Base-by-base conservation (phyloP, 2,888 invertebrate species). In the Leptinotarsa juncta region DNA sequence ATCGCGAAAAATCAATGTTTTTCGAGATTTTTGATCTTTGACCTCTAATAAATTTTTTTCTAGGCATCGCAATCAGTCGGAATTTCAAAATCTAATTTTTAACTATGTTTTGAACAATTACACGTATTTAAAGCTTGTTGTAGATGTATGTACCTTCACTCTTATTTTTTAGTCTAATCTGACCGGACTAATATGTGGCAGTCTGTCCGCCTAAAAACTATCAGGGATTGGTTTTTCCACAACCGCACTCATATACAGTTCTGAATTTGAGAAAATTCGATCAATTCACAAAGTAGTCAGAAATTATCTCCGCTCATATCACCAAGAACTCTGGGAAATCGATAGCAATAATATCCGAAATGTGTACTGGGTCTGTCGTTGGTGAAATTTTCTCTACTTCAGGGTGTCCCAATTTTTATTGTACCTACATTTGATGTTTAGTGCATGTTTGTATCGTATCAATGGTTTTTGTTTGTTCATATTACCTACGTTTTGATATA, bases 351-450 rank as follows among this genome's bases (percentile, higher is more conserved):
- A 20, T n/a, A 15, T 51, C 16, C n/a, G 51, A n/a, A n/a, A n/a
- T 57, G 14, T n/a, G 20, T 20, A 20, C 14, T 57, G 55, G 18
- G 18, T 20, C 55, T 57, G 55, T 57, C 26, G 15, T 14, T 42
- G 42, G 3, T 42, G 42, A 42, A 42, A 42, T 23, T 32, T 62
- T 32, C 32, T 62, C n/a, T 4, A 62, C 4, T 62, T 62, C 62
- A 32, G 26, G 62, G 32, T 32, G 32, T 32, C n/a, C n/a, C 18
- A 57, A 32, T 32, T 72, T 71, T 67, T 67, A 53, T 66, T 73
- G 70, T 32, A 32, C 0, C 32, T 32, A 50, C 66, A 51, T 66
- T 72, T 50, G 62, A 16, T 65, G 60, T 73, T 69, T 65, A 67
- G 42, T 69, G 73, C 73, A 62, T 62, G 62, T 62, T 62, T 15